Conservation (phyloP, 92 coral and sea anemone genomes). For the Zoanthus gigantus region DNA sequence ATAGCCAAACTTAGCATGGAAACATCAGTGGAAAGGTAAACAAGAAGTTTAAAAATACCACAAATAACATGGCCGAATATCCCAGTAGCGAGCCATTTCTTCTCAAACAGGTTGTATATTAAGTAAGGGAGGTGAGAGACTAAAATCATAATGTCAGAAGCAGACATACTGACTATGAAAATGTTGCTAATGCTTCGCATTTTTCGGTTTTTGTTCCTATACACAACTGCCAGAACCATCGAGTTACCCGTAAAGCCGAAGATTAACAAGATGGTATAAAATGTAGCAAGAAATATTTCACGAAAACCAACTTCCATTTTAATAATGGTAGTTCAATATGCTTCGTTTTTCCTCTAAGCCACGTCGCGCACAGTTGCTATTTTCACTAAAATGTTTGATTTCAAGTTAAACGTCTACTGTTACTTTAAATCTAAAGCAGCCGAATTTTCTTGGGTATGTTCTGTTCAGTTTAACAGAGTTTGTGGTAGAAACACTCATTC, state of each 20-base stretch:
- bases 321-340: not conserved
- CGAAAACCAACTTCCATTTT: not conserved
- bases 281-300: constrained; percentile 16
- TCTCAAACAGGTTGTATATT: constrained; percentile 4
- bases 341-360: not conserved
- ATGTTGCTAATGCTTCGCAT: constrained; percentile 16
- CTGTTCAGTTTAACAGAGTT: not conserved
- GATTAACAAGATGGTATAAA: constrained; percentile 1
- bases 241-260: not conserved
- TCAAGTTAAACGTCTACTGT: not conserved
- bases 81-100: constrained; percentile 6
- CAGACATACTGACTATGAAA: constrained; percentile 15
- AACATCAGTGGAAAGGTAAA: constrained; percentile 7
- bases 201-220: not conserved
- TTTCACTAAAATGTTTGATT: not conserved
- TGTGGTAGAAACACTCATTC: not conserved
- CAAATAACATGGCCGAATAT: not conserved
- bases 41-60: not conserved
- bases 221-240: constrained; percentile 5
- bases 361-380: not conserved
- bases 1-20: constrained; percentile 15
- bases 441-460: not conserved
- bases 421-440: not conserved
- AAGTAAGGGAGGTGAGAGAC: not conserved
- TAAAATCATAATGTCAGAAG: not conserved